Base-by-base conservation (phyloP, 2,888 invertebrate genomes). In the Isotomurus palustris region DNA sequence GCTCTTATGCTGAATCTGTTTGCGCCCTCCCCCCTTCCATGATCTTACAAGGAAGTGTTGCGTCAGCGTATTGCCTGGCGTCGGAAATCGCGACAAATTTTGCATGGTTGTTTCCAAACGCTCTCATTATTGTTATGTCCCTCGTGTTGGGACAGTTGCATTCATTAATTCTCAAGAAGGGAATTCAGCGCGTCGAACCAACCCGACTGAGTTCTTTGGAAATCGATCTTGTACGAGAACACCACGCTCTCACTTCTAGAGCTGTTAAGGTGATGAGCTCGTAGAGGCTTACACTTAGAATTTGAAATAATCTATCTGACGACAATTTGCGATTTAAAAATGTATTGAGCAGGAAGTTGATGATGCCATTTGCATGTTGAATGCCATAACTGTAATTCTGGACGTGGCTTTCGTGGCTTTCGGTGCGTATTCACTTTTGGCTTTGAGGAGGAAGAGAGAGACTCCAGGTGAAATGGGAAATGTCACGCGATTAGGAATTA, bases 161-260 rank as follows among this genome's bases (percentile, higher is more conserved):
- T 38, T 35, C 47, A 19, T 50, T 67, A 40, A 43, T 69, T 2
- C 59, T 57, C 32, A 58, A 50, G 35, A 49, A 40, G 35, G 66
- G 66, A 12, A 64, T 69, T 47, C 47, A 49, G 41, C 36, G 58
- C 10, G 64, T 66, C 45, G 60, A 66, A 19, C 60, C 67, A 3
- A 55, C 53, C 3, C 53, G 53, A 40, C 53, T 66, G 12, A 57
- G 64, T 6, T 53, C 64, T 1, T 48, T 60, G 36, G 69, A 69
- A 53, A 69, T 69, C 40, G 69, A 69, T 36, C 45, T 69, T n/a
- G 60, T 69, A 3, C 25, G 69, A 44, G 69, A 69, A 40, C 69
- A 67, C 58, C 67, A 67, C 56, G 69, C 67, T 14, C 43, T 66
- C 2, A 51, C 58, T 27, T 62, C 65, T 8, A 66, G 63, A 45